Evolutionary conservation across 53 echinoderm and acorn worm genomes (phyloP).

Genomic region (Pentamera pediparva): DNA sequence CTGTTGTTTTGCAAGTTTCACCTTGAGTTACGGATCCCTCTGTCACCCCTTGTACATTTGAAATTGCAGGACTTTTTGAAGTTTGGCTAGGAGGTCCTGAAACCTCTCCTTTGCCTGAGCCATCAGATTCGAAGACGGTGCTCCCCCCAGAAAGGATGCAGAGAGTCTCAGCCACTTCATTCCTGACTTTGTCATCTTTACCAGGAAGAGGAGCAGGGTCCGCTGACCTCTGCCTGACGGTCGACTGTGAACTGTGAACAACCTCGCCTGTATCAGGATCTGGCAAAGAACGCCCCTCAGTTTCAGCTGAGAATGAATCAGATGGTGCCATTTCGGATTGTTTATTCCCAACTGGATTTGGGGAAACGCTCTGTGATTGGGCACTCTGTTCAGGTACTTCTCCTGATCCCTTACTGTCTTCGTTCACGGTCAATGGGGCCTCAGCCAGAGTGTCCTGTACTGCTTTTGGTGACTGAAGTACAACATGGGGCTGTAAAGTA

Average conservation of each 20-base stretch:
- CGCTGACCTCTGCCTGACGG: neutral
- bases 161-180: slow-evolving; percentile 16
- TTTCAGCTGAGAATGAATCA: neutral
- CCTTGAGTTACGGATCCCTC: too few species aligned
- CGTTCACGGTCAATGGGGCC: slow-evolving; percentile 23
- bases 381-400: neutral
- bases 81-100: too few species aligned
- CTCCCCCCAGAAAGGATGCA: slow-evolving; percentile 10
- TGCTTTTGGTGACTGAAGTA: slow-evolving; percentile 55
- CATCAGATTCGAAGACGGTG: neutral
- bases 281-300: too few species aligned
- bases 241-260: too few species aligned
- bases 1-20: too few species aligned
- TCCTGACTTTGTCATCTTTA: neutral
- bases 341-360: too few species aligned
- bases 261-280: too few species aligned
- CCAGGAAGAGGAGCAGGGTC: neutral
- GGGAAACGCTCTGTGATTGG: too few species aligned
- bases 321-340: neutral
- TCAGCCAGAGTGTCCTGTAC: slow-evolving; percentile 95
- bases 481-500: slow-evolving; percentile 3
- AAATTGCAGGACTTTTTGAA: too few species aligned
- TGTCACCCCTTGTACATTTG: too few species aligned
- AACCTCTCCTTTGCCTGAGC: too few species aligned
- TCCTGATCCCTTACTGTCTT: neutral